phyloP scores from a whole-genome alignment of 2,797 vertebrate species.

The Rhynchotus rufescens region DNA sequence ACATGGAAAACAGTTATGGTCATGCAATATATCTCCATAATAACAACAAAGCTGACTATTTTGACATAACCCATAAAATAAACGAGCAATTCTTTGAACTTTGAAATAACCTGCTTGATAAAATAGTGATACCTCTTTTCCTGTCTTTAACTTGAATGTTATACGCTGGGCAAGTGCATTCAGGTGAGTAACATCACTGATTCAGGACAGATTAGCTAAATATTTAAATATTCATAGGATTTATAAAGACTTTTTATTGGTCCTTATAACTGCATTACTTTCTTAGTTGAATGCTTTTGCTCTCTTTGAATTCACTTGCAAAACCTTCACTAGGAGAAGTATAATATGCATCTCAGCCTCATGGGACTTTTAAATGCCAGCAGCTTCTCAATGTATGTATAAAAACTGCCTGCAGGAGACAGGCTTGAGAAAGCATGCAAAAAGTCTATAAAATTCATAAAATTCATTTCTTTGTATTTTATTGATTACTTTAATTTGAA shows the following conservation, averaged over 20 bases:
- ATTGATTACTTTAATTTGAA: not conserved
- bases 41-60: slow-evolving; percentile 68
- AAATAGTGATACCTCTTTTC: not conserved
- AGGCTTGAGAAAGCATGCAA: not conserved
- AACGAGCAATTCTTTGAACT: slow-evolving; percentile 7
- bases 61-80: slow-evolving; percentile 53
- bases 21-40: slow-evolving; percentile 78
- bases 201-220: not conserved
- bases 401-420: not conserved
- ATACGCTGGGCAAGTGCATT: not conserved
- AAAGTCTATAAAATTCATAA: not conserved
- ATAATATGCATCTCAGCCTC: not conserved
- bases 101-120: slow-evolving; percentile 28
- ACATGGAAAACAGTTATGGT: slow-evolving; percentile 79
- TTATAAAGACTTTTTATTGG: not conserved
- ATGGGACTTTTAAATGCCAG: not conserved
- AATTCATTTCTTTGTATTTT: not conserved
- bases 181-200: not conserved
- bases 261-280: slow-evolving; percentile 37
- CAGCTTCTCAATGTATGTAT: not conserved
- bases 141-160: not conserved
- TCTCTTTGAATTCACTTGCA: not conserved
- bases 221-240: not conserved
- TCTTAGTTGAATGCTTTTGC: not conserved
- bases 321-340: not conserved